Conservation (phyloP, 2,113 vertebrate genomes). For the Lynx canadensis region DNA sequence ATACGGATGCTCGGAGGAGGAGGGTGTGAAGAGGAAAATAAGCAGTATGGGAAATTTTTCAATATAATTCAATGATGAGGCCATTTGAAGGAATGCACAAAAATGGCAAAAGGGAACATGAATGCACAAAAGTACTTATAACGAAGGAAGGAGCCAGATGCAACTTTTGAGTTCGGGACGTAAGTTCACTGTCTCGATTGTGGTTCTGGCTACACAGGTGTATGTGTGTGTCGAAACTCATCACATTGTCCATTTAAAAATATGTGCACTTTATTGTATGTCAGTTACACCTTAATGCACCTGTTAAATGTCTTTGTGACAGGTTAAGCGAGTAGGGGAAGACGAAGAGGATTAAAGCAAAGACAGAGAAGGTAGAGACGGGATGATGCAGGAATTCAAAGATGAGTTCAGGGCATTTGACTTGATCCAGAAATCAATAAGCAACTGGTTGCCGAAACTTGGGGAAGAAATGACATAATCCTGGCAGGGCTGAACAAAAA, state of each 20-base stretch:
- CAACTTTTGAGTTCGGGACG: not conserved
- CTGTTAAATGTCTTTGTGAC: not conserved
- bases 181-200: not conserved
- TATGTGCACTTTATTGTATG: accelerated
- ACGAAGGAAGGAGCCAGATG: not conserved
- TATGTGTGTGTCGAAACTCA: not conserved
- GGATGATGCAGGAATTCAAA: not conserved
- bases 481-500: not conserved
- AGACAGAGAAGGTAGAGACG: not conserved
- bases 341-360: not conserved
- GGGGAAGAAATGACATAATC: not conserved
- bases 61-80: not conserved
- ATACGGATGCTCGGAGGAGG: not conserved
- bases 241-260: not conserved
- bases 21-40: not conserved
- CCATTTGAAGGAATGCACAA: not conserved
- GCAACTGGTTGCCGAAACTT: not conserved
- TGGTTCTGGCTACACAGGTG: not conserved
- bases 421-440: not conserved
- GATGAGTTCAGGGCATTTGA: not conserved
- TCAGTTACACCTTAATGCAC: not conserved
- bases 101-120: not conserved
- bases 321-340: not conserved
- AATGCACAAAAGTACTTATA: not conserved
- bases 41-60: not conserved